Base-by-base conservation (phyloP, 2,888 invertebrate genomes). In the Boloria selene region DNA sequence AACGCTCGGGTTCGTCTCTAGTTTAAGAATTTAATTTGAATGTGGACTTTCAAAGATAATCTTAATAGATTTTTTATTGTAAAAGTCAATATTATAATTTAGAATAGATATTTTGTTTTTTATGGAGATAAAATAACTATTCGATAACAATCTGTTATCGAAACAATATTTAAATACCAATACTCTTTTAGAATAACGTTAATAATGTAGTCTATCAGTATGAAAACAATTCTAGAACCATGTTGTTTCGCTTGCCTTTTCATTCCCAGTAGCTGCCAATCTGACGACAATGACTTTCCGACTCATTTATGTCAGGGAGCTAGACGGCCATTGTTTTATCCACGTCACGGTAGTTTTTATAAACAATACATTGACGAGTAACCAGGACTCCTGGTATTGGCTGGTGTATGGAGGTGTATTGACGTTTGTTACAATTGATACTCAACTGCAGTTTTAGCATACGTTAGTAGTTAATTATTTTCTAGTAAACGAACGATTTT, bases 321-420 rank as follows among this genome's bases (percentile, higher is more conserved):
- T 42, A 42, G 50, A 50, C 10, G 44, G 13, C 50, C 26, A 64
- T 64, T 64, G 67, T 60, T 60, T 60, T 63, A 54, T 50, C 54
- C 31, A 38, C 31, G 31, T 50, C 61, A 55, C 47, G 54, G 65
- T 31, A 51, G 58, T 61, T 66, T 67, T 69, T 50, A 69, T 69
- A 26, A 53, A 69, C 69, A 69, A 66, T 68, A 68, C 66, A 70
- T 64, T 56, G 62, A 53, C 49, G 49, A 17, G 52, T 61, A 69
- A 67, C 55, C 64, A 67, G 54, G 67, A 52, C 50, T 49, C 44
- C 45, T 51, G 61, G 31, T 61, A 64, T 49, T 45, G 61, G 26
- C 67, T 52, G 67, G 67, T 65, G 61, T 70, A 59, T 61, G 50
- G 47, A 47, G 51, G 42, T 55, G 31, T 10, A 51, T 55, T 52